Base-by-base conservation (phyloP, 2,888 invertebrate species). In the Graphium colonna region DNA sequence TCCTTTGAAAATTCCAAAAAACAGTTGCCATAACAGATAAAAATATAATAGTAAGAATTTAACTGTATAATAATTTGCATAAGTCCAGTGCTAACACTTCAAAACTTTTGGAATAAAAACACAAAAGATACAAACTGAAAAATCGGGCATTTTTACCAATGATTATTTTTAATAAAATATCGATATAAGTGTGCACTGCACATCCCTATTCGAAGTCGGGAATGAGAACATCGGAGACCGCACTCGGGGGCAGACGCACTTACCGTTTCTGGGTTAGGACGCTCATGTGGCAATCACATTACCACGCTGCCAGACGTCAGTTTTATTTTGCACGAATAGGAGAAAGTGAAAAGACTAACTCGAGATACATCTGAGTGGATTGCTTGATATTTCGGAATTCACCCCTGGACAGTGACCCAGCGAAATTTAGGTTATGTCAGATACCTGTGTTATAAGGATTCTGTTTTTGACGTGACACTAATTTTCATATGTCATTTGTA, bases 271-370 rank as follows among this genome's bases (percentile, higher is more conserved):
- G 43, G 44, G 53, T 44, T 44, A 49, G 49, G 44, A 50, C 33
- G 44, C 16, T 31, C 40, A 54, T 50, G 49, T 45, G 49, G 45
- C 54, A 54, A 54, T 54, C 54, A 54, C 54, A 54, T 54, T 54
- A 54, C 54, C 21, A 54, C n/a, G 17, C 40, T 26, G 48, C 39
- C 45, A 17, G 45, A 33, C 49, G 54, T 54, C 54, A 49, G 13
- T 54, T 54, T 54, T 50, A 45, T 54, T 54, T 54, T 39, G 40
- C 40, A 17, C 39, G 43, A 44, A 45, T 18, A 33, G 47, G 48
- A 3, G 28, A 51, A 51, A 51, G 49, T 45, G 54, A 49, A 40
- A 33, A n/a, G 44, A 8, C 3, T 18, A 28, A 42, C 21, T 5
- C 12, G 26, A 38, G 21, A 47, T 43, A 17, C 26, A 43, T 44